A percentile compares a stretch with the other conserved stretches of the same genome.
These are phyloP conservation scores for Clarias platycephalus DNA, from an alignment of 2,797 vertebrate genomes.

Conservation along the genomic window DNA sequence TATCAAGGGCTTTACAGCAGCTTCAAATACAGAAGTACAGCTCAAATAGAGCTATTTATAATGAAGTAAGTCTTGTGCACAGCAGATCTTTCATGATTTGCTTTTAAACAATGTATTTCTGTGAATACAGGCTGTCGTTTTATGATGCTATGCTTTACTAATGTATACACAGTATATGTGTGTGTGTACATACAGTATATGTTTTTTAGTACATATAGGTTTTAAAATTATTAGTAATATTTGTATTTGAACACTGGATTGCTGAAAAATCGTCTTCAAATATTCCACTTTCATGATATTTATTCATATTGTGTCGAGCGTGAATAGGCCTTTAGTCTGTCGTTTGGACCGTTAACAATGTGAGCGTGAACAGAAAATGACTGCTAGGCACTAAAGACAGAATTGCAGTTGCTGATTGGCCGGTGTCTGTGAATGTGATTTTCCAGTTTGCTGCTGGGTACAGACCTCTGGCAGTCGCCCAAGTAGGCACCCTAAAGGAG, in stretches of 20 bases:
- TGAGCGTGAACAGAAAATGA: slow-evolving; percentile 24
- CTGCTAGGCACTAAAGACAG: not conserved
- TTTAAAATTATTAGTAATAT: not conserved
- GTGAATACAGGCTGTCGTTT: not conserved
- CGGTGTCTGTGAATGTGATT: slow-evolving; percentile 18
- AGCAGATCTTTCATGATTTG: not conserved
- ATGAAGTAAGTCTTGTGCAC: not conserved
- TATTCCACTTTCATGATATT: not conserved
- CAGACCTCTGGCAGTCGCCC: not conserved
- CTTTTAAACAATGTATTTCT: not conserved
- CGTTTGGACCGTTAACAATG: not conserved
- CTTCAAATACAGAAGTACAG: not conserved
- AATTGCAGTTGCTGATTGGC: slow-evolving; percentile 11
- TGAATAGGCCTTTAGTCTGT: slow-evolving; percentile 4
- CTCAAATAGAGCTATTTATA: not conserved
- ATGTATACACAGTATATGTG: not conserved
- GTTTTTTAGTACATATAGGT: not conserved
- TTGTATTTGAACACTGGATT: not conserved
- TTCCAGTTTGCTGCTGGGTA: slow-evolving; percentile 4
- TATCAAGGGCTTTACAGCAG: not conserved
- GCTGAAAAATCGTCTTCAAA: not conserved
- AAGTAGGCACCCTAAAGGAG: slow-evolving; percentile 1
- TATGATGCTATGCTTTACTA: not conserved
- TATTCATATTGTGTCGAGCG: not conserved
- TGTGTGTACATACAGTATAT: not conserved